phyloP scores from a whole-genome alignment of 2,113 vertebrate species.

The Ellobius talpinus region DNA sequence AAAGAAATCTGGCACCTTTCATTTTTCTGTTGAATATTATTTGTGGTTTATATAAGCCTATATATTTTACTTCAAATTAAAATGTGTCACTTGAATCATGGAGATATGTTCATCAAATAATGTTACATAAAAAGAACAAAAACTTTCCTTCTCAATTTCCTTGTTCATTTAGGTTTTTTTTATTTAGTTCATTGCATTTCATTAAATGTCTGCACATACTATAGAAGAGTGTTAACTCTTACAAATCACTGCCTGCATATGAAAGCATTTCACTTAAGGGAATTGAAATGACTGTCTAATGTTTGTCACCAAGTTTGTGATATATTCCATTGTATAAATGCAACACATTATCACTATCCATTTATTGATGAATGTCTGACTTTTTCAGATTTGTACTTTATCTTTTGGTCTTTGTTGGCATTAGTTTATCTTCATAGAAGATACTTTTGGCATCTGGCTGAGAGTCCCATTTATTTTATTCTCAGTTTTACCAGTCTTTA shows the following conservation, averaged over 20 bases:
- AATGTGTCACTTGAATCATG: not conserved
- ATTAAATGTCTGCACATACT: not conserved
- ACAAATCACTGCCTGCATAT: not conserved
- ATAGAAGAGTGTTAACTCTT: not conserved
- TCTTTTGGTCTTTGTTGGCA: not conserved
- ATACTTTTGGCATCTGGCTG: not conserved
- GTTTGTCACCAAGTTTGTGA: not conserved
- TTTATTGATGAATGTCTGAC: no score
- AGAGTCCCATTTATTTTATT: not conserved
- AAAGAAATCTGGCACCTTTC: not conserved
- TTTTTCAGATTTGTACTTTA: not conserved
- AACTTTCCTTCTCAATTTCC: not conserved
- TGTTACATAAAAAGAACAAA: not conserved
- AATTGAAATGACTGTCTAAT: not conserved
- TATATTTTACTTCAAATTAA: not conserved
- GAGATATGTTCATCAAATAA: not conserved
- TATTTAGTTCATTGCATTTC: not conserved
- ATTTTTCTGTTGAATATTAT: not conserved
- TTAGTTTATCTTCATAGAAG: not conserved
- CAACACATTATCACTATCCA: no score
- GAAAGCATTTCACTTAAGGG: not conserved
- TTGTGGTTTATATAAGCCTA: not conserved
- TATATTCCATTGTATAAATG: no score
- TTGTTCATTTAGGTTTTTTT: not conserved
- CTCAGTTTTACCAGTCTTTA: not conserved